Base-by-base conservation (phyloP, 2,797 vertebrate genomes). In the Rhyacichthys aspro region DNA sequence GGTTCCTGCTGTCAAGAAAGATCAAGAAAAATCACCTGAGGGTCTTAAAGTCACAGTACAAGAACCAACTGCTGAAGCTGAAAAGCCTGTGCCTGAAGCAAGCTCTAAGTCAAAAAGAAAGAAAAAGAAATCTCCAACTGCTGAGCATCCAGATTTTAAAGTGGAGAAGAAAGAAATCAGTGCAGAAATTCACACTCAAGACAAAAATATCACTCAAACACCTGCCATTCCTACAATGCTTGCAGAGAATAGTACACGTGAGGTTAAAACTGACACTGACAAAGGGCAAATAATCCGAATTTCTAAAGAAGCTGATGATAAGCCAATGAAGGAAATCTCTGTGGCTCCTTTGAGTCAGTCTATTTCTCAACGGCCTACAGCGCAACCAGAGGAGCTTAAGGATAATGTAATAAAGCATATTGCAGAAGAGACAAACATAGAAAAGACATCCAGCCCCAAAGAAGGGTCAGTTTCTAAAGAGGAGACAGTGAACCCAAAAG, bases 401-500 rank as follows among this genome's bases (percentile, higher is more conserved):
- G 23, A 28, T 28, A 28, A 28, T 28, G 23, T 5, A 6, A 28
- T 5, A 28, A 28, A 28, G 23, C 53, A 28, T 11, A 38, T 55
- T 68, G 61, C 71, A 71, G 57, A 69, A 60, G 56, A 61, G 43
- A 77, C 76, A 71, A 56, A 72, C 10, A 50, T 33, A 43, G 53
- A 84, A 55, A 53, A 19, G 36, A 57, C 59, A 62, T 8, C 65
- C 44, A 44, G 2, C 57, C 33, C 70, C 9, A 16, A 68, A 34
- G 67, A 53, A 53, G n/a, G 23, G n/a, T 8, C 37, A 11, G 10
- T 38, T 38, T 38, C 37, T 38, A 34, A 43, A 7, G 23, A 28
- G 23, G 23, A 28, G 23, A 28, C 23, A 28, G n/a, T 5, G 15
- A 76, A 49, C 4, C 15, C 32, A 49, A 34, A 16, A 12, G 37